Evolutionary conservation across 1,140 invertebrate species (phyloP).

Genomic region (Dinothrombium tinctorium): DNA sequence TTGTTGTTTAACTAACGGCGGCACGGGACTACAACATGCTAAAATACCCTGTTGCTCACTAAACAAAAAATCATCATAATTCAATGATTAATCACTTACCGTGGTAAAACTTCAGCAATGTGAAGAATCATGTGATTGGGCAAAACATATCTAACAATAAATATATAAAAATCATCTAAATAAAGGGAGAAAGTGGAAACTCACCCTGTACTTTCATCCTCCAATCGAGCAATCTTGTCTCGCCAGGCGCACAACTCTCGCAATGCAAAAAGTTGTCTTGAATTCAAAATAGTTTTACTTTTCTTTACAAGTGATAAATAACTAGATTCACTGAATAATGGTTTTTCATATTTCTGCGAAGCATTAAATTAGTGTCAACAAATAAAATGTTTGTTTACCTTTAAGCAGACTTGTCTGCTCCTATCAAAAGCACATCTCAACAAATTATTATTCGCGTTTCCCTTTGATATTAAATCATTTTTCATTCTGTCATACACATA

Average conservation of each 20-base stretch:
- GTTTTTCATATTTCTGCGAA: constrained; percentile 52
- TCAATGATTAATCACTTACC: constrained; percentile 5
- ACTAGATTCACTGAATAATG: constrained; percentile 39
- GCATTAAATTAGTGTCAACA: constrained; percentile 4
- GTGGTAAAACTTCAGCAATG: constrained; percentile 59
- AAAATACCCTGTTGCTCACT: constrained; percentile 75
- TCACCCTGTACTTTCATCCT: constrained; percentile 69
- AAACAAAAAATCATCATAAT: constrained; percentile 6
- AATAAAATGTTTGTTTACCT: constrained; percentile 17
- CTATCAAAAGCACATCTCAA: constrained; percentile 39
- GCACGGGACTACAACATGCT: constrained; percentile 79
- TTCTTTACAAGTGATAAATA: constrained; percentile 47
- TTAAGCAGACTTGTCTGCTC: constrained; percentile 41
- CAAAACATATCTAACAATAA: constrained; percentile 3
- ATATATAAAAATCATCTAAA: not conserved
- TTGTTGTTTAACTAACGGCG: constrained; percentile 54
- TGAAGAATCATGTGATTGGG: constrained; percentile 6
- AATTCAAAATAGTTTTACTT: constrained; percentile 57
- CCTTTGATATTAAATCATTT: constrained; percentile 43
- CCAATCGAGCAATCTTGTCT: constrained; percentile 49
- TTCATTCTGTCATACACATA: constrained; percentile 66
- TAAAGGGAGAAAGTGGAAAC: constrained; percentile 10
- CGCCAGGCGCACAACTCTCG: constrained; percentile 66
- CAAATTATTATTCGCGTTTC: constrained; percentile 43
- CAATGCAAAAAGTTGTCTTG: constrained; percentile 56